Evolutionary conservation across 1,140 invertebrate species (phyloP).

Genomic region (Brachionus manjavacas): DNA sequence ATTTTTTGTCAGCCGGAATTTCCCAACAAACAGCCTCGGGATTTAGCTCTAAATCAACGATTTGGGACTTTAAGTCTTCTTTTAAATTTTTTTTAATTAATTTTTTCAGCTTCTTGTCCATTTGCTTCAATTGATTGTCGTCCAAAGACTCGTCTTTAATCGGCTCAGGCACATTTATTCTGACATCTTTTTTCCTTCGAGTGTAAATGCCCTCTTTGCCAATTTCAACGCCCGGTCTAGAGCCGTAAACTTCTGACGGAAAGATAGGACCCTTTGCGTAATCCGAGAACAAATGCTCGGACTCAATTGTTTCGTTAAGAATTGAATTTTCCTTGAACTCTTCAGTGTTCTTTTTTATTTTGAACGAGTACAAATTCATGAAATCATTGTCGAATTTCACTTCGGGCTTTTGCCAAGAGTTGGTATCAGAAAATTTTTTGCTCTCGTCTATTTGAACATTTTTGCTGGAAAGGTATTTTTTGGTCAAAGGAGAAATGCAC

Average conservation of each 20-base stretch:
- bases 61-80: constrained; percentile 18
- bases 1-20: not conserved
- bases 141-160: not conserved
- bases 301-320: constrained; percentile 5
- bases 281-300: constrained; percentile 14
- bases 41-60: not conserved
- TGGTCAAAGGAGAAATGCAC: not conserved
- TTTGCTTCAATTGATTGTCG: constrained; percentile 7
- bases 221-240: not conserved
- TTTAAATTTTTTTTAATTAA: constrained; percentile 32
- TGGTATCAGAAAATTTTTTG: not conserved
- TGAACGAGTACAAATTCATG: not conserved
- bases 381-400: not conserved
- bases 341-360: not conserved
- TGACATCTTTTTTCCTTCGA: constrained; percentile 20
- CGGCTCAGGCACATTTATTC: not conserved
- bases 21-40: not conserved
- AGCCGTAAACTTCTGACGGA: constrained; percentile 9
- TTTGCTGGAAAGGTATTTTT: not conserved
- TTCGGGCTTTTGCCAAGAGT: not conserved
- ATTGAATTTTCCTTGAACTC: not conserved
- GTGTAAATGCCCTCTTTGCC: constrained; percentile 12
- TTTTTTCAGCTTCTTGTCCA: constrained; percentile 34
- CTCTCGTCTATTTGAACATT: not conserved
- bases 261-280: constrained; percentile 19